phyloP scores from a whole-genome alignment of 1,140 invertebrate genomes.

The Pseudomyrmex cubaensis region DNA sequence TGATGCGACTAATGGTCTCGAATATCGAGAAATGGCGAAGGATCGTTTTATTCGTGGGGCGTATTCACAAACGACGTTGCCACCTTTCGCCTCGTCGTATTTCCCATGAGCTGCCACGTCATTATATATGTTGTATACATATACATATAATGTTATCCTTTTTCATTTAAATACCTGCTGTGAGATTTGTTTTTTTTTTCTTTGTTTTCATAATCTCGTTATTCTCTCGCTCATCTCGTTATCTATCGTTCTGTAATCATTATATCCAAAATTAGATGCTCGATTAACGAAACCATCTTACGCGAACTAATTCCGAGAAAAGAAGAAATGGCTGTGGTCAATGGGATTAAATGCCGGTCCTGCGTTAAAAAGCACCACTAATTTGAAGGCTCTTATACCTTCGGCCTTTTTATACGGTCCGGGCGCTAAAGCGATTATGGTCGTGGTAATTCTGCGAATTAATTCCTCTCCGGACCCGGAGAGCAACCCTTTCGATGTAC shows the following conservation, averaged over 20 bases:
- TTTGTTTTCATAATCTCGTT: background rate
- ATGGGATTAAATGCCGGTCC: constrained; percentile 66
- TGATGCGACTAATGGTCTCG: too few species aligned
- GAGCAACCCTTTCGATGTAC: constrained; percentile 31
- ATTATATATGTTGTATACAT: too few species aligned
- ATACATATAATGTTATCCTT: too few species aligned
- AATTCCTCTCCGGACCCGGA: constrained; percentile 57
- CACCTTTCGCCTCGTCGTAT: too few species aligned
- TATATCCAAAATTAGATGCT: background rate
- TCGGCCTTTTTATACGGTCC: constrained; percentile 62
- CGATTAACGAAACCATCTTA: constrained; percentile 38
- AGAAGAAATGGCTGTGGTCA: constrained; percentile 61
- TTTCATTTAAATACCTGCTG: background rate
- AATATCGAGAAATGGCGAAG: too few species aligned
- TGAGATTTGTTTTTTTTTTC: background rate
- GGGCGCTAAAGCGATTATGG: constrained; percentile 72
- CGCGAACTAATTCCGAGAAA: constrained; percentile 32
- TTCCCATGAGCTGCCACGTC: too few species aligned
- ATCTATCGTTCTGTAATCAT: background rate
- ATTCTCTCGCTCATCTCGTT: background rate
- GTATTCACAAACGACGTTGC: too few species aligned
- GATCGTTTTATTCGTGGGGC: too few species aligned
- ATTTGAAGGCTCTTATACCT: constrained; percentile 69
- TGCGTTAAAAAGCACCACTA: constrained; percentile 67
- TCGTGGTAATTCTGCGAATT: constrained; percentile 70